Conservation (phyloP, 2,888 invertebrate genomes). For the Cephus runcator region DNA sequence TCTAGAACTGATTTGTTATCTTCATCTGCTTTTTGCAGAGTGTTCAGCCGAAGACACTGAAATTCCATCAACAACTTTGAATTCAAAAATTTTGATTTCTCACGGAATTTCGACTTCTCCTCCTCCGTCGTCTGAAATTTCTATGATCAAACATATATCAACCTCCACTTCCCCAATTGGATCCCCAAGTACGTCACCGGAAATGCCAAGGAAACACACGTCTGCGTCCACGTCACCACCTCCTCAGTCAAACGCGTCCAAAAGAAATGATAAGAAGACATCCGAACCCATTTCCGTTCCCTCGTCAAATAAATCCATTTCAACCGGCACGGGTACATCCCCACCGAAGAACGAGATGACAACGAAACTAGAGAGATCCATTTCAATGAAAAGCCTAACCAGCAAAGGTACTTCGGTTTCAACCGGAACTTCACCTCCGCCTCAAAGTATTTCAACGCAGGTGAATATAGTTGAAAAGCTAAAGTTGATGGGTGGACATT, state of each 20-base stretch:
- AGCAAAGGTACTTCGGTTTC: constrained; percentile 64
- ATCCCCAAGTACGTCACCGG: background rate
- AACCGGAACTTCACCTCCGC: constrained; percentile 86
- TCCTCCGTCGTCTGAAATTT: constrained; percentile 2
- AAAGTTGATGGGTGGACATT: background rate
- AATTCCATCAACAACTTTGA: background rate
- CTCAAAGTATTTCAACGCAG: constrained; percentile 89
- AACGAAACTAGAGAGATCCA: background rate
- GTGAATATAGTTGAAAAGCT: constrained; percentile 61
- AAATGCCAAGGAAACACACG: constrained; percentile 1
- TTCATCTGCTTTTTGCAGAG: background rate
- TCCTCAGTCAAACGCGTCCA: background rate
- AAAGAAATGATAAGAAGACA: constrained; percentile 16
- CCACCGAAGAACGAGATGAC: background rate
- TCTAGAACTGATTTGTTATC: background rate
- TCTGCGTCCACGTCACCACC: constrained; percentile 4
- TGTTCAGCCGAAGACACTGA: background rate
- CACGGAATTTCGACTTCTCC: background rate
- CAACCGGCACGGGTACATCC: constrained; percentile 15
- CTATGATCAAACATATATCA: constrained; percentile 8
- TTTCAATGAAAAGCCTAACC: background rate
- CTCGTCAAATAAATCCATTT: constrained; percentile 22
- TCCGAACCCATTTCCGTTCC: constrained; percentile 16
- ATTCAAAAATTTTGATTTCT: background rate
- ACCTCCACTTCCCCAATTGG: constrained; percentile 18